Conservation (phyloP, 2,113 vertebrate species). For the Electrona antarctica region DNA sequence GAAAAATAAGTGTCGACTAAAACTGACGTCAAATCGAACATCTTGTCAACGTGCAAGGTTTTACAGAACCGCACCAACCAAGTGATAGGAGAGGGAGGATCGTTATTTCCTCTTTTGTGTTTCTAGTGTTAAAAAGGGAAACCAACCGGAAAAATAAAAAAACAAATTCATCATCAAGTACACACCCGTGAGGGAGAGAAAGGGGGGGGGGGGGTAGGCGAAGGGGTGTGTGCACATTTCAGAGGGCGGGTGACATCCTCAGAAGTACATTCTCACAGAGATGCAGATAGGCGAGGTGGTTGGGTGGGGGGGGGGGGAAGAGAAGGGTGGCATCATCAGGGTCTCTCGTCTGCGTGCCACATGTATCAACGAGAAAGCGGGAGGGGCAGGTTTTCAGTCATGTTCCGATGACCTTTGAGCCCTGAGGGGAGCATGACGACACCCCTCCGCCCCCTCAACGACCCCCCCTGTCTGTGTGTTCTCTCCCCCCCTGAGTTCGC, state of each 20-base stretch:
- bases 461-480: neutral
- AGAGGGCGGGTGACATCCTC: constrained; percentile 80
- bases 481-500: constrained; percentile 51
- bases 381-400: constrained; percentile 61
- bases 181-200: constrained; percentile 42
- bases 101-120: constrained; percentile 63
- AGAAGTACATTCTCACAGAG: constrained; percentile 92
- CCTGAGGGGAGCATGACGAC: constrained; percentile 67
- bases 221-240: constrained; percentile 48
- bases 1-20: constrained; percentile 61
- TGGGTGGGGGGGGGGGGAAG: constrained; percentile 31
- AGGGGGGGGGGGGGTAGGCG: constrained; percentile 47
- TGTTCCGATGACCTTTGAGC: constrained; percentile 61
- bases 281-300: constrained; percentile 76
- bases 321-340: constrained; percentile 19
- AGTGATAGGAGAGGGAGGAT: constrained; percentile 76
- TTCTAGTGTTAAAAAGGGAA: constrained; percentile 49
- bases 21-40: constrained; percentile 73
- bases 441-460: constrained; percentile 14
- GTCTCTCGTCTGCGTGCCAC: constrained; percentile 51
- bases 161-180: constrained; percentile 2
- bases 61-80: constrained; percentile 88
- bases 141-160: constrained; percentile 28
- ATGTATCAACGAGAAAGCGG: constrained; percentile 36
- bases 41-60: constrained; percentile 79